A percentile compares a stretch with the other conserved stretches of the same genome.
phyloP scores from a whole-genome alignment of 1,140 invertebrate species.

The Radopholus similis region DNA sequence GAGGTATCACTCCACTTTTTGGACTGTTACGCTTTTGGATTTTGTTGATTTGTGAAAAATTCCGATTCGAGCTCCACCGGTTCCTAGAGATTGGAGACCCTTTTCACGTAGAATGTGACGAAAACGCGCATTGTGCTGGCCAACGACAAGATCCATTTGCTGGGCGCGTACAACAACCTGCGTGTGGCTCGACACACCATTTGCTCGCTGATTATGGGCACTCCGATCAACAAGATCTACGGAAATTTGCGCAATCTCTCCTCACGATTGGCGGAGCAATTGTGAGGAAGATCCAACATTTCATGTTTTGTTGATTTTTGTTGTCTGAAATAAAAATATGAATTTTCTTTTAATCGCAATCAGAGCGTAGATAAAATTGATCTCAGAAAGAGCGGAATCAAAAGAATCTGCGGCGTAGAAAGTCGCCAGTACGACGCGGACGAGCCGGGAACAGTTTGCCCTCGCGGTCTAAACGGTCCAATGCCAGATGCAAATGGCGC shows the following conservation, averaged over 20 bases:
- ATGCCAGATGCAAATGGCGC: constrained; percentile 31
- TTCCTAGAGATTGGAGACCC: too few species aligned
- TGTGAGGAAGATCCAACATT: constrained; percentile 65
- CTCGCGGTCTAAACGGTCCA: constrained; percentile 22
- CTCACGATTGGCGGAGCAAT: constrained; percentile 73
- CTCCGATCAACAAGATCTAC: constrained; percentile 92
- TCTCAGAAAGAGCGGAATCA: not conserved
- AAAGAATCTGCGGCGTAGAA: constrained; percentile 8
- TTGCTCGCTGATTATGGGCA: constrained; percentile 90
- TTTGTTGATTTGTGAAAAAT: too few species aligned
- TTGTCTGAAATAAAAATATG: constrained; percentile 22
- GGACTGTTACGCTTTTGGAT: too few species aligned
- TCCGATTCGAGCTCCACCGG: too few species aligned
- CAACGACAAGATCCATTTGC: constrained; percentile 88
- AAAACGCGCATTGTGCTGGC: constrained; percentile 96
- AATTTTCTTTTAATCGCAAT: constrained; percentile 5
- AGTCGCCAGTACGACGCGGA: constrained; percentile 16
- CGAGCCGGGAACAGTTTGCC: constrained; percentile 32
- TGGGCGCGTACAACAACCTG: constrained; percentile 96
- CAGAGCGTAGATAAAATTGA: too few species aligned
- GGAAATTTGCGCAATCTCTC: constrained; percentile 82
- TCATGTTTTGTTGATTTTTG: constrained; percentile 30
- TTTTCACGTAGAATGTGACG: constrained; percentile 93
- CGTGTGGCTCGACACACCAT: constrained; percentile 88
- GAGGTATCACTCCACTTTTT: too few species aligned